Evolutionary conservation across 2,888 invertebrate species (phyloP).

Genomic region (Pollenia angustigena): DNA sequence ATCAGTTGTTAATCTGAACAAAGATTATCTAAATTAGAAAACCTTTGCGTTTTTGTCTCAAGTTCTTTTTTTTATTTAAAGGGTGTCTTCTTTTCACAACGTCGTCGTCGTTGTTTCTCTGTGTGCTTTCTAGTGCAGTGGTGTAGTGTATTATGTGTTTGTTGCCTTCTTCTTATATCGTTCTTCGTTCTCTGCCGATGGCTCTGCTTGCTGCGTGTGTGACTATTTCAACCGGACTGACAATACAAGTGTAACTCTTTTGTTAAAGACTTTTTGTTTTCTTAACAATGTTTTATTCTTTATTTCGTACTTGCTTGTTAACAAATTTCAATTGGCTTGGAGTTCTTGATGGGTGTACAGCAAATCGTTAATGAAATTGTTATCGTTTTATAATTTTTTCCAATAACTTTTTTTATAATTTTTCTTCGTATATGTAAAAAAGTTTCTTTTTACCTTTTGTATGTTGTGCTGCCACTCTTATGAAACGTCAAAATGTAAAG

Average conservation of each 20-base stretch:
- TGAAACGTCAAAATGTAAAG: constrained; percentile 44
- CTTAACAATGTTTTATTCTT: constrained; percentile 42
- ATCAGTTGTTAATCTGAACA: constrained; percentile 24
- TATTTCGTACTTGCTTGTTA: constrained; percentile 57
- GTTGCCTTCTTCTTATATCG: constrained; percentile 62
- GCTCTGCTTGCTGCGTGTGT: constrained; percentile 69
- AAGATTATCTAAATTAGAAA: constrained; percentile 57
- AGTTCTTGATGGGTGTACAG: constrained; percentile 19
- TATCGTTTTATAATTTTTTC: constrained; percentile 63
- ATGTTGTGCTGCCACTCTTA: constrained; percentile 46
- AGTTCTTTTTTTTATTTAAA: constrained; percentile 66
- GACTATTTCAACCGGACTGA: constrained; percentile 72
- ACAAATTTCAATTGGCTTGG: constrained; percentile 38
- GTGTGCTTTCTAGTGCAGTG: constrained; percentile 51
- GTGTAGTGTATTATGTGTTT: constrained; percentile 63
- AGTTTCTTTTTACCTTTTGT: constrained; percentile 60
- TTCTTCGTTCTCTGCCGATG: constrained; percentile 65
- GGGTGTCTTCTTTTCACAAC: constrained; percentile 71
- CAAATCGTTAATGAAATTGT: constrained; percentile 41
- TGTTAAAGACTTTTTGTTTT: constrained; percentile 58
- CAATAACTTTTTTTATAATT: constrained; percentile 58
- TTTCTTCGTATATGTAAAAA: constrained; percentile 65
- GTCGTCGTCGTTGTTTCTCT: constrained; percentile 64
- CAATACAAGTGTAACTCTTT: constrained; percentile 66
- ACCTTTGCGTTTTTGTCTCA: constrained; percentile 58